Evolutionary conservation across 2,888 invertebrate species (phyloP), one percentile per base, ranked within the genome.

Genomic region (Oscheius onirici): DNA sequence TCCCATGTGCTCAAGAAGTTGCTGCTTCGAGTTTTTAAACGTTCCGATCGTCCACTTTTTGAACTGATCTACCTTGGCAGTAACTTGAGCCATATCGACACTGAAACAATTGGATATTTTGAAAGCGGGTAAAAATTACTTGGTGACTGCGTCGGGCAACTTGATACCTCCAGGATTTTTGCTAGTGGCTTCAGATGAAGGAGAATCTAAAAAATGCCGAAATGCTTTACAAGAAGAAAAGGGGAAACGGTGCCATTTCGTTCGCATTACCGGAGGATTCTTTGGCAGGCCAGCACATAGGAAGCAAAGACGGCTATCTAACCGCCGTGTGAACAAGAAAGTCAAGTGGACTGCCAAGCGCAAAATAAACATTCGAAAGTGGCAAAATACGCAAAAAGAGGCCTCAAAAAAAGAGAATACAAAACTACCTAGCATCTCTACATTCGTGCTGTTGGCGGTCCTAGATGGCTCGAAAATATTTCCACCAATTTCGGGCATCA

Each of bases 11-110:
- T 99, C 97, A 82, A 95, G 93, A 89, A 99, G 92, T 73, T 96
- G 91, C 89, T 99, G 97, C 86, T 94, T 93, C 6, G 97, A 97
- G 88, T 97, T 97, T 89, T 97, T 97, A 89, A 95, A 97, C 0
- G 97, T 97, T 74, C 95, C 95, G 87, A 97, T 94, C 77, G 96
- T 94, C 97, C 97, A 99, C 88, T 93, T 95, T 88, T 93, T 94
- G 76, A 97, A 90, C 71, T 93, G 92, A 88, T 97, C 97, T 87
- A 97, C 92, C 89, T 95, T 93, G 55, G 94, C 80, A 40, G 79
- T 76, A 43, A 84, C 78, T 69, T 87, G 81, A 70, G 80, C 85
- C 65, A 79, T 63, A 34, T 63, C 63, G 8, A 63, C 63, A 20
- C 46, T 55, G 17, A 49, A 49, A 28, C 17, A 26, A n/a, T n/a